Conservation (phyloP, 2,113 vertebrate genomes). For the Xiphias gladius region DNA sequence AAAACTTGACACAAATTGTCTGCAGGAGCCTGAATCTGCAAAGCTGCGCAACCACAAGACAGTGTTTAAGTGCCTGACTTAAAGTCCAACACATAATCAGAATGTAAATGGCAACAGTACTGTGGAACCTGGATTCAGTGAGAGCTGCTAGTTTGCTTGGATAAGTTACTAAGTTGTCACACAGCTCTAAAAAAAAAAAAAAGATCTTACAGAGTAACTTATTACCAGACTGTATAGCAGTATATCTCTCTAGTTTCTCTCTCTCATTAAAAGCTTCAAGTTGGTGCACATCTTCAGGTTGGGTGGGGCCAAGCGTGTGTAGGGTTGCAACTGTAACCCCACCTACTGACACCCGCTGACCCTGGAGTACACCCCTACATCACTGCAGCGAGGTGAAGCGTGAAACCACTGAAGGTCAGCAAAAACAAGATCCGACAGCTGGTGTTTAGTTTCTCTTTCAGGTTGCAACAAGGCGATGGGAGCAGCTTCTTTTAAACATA, state of each 20-base stretch:
- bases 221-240: too few relatives aligned
- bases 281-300: neutral
- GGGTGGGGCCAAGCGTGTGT: neutral
- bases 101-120: conserved; percentile 18
- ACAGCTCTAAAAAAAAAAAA: neutral
- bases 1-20: conserved; percentile 7
- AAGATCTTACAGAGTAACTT: neutral
- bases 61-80: neutral
- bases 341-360: neutral
- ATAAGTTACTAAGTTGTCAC: neutral
- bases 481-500: neutral
- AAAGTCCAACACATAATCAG: neutral
- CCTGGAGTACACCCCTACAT: neutral
- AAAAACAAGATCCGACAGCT: neutral
- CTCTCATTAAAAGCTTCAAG: neutral
- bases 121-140: neutral
- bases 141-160: neutral
- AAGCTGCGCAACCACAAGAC: neutral
- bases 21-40: conserved; percentile 23
- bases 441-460: neutral
- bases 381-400: neutral
- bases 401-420: neutral
- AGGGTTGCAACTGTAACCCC: neutral
- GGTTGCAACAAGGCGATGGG: neutral
- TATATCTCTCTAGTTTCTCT: neutral